Base-by-base conservation (phyloP, 2,888 invertebrate genomes). In the Nephrotoma appendiculata region DNA sequence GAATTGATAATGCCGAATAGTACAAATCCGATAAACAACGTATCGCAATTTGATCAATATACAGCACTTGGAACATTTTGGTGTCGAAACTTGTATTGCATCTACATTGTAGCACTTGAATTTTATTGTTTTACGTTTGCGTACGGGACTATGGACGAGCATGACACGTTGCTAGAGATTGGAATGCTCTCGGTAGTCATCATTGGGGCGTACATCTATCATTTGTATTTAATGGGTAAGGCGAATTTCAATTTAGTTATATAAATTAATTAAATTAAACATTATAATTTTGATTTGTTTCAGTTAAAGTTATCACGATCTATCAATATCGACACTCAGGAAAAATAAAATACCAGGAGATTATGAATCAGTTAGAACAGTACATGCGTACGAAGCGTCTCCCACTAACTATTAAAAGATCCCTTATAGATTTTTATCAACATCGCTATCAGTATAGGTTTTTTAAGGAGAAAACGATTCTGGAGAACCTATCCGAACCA, bases 371-470 rank as follows among this genome's bases (percentile, higher is more conserved):
- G 89, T 90, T 92, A 2, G 91, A 92, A 90, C 93, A 93, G 88
- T 94, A 94, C 89, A 94, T 94, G 92, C 90, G 90, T 9, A 92
- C 93, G 87, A 93, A 93, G 89, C 93, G 93, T 88, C 91, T 94
- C 42, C 93, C 94, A 0, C 88, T 90, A n/a, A 89, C 91, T 41
- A 90, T 94, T 87, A 92, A 92, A 89, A 90, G 91, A 43, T 92
- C 93, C n/a, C 91, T 94, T n/a, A 90, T 92, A 9, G 91, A 91
- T 1, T 94, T 93, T 89, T 94, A 94, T 89, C 92, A 93, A 87
- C 93, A 94, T 89, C 92, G 92, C 87, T 94, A 93, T 89, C 93
- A 93, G 88, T 93, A 93, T 88, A 91, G 91, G 87, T 94, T 93
- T 89, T 94, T 93, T 89, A 92, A 93, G 88, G 94, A 94, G 88